Evolutionary conservation across 2,797 vertebrate species (phyloP), one percentile per base, ranked within the genome.

Genomic region (Sibirionetta formosa): DNA sequence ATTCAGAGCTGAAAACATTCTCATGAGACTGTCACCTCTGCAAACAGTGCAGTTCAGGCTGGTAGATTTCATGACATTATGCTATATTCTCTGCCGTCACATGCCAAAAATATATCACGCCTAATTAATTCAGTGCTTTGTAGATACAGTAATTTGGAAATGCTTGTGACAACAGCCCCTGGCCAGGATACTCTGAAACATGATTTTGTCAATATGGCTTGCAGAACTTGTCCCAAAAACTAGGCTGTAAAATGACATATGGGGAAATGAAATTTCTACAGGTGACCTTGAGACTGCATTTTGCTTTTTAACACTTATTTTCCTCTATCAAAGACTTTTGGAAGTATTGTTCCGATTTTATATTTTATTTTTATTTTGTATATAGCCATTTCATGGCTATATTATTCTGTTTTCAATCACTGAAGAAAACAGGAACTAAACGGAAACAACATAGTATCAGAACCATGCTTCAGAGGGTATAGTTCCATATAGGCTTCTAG

Each of bases 111-210:
- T 79, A 86, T 79, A 88, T 94, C 90, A 86, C 51, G 72, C 65
- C 33, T 35, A 93, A 89, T 95, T 96, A 96, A 96, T 79, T 89
- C 85, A 82, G 54, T 82, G 63, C 51, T 95, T 92, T 95, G 86
- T 90, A 93, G 86, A 92, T 90, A 83, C 77, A 86, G 63, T 70
- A 88, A 94, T 94, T 91, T 90, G 85, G 77, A 90, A 95, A 86
- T 77, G 48, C 54, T 95, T 88, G 91, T 90, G 88, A 94, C 88
- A 96, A 89, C 84, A 91, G 48, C 51, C 86, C 15, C 54, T 92
- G 88, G 84, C 69, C 82, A 90, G 84, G n/a, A 88, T 78, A 92
- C 58, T 71, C 50, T 63, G 26, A 92, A 94, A 48, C 84, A 89
- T 0, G 0, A 64, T 89, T 94, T 96, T 83, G 38, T 93, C 69